Conservation (phyloP, 2,113 vertebrate species). For the Phaethornis superciliosus region DNA sequence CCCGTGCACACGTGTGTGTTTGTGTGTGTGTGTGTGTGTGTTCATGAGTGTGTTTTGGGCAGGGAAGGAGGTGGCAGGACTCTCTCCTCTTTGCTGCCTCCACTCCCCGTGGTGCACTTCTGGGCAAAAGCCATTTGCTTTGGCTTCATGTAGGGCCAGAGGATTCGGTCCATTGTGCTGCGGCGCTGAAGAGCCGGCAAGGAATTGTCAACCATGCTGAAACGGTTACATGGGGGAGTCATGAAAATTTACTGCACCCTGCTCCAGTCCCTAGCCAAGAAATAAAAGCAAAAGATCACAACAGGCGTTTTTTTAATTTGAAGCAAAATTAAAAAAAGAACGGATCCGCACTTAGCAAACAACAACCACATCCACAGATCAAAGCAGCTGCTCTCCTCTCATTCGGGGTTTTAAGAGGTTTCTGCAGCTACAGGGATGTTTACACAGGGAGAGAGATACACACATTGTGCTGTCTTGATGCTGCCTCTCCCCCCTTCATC, state of each 20-base stretch:
- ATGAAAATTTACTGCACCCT: slow-evolving; percentile 67
- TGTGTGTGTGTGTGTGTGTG: neutral
- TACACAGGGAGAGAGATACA: slow-evolving; percentile 63
- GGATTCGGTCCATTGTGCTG: slow-evolving; percentile 61
- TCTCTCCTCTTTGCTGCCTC: slow-evolving; percentile 29
- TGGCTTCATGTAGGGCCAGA: slow-evolving; percentile 63
- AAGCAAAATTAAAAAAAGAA: slow-evolving; percentile 63
- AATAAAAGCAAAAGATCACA: slow-evolving; percentile 66
- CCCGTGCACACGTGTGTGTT: neutral
- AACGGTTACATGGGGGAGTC: slow-evolving; percentile 54
- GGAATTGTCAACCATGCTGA: slow-evolving; percentile 56
- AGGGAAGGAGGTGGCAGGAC: slow-evolving; percentile 24
- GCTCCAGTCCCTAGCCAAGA: slow-evolving; percentile 31
- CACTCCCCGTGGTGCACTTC: slow-evolving; percentile 56
- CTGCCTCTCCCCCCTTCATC: slow-evolving; percentile 55
- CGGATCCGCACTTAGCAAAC: slow-evolving; percentile 52
- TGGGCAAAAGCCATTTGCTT: slow-evolving; percentile 66
- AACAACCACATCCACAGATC: slow-evolving; percentile 70
- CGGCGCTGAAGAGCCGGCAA: slow-evolving; percentile 4
- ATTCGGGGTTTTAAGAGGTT: slow-evolving; percentile 61
- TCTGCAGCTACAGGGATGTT: slow-evolving; percentile 69
- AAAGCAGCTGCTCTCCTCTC: slow-evolving; percentile 60
- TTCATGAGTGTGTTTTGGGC: neutral
- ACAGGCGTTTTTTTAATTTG: slow-evolving; percentile 70
- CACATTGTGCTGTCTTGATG: slow-evolving; percentile 61